Percentiles rank a stretch among this genome's conserved stretches.
Evolutionary conservation across 2,113 vertebrate species (phyloP).

Genomic region (Lagopus muta): DNA sequence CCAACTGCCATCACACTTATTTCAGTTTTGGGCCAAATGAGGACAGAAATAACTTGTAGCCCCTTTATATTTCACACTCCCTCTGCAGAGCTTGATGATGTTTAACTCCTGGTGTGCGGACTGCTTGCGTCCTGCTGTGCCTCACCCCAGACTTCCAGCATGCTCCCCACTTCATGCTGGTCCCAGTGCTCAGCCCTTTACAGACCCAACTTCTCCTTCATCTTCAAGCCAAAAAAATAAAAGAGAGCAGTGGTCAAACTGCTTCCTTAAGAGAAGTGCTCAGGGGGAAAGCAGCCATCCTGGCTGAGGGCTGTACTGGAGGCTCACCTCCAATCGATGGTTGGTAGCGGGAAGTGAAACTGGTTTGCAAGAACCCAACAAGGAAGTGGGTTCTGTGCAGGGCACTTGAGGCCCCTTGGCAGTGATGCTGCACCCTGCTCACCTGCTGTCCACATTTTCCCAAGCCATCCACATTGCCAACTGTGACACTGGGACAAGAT

Average conservation of each 20-base stretch:
- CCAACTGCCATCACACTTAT: slow-evolving; percentile 49
- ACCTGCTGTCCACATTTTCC: not conserved
- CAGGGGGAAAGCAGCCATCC: not conserved
- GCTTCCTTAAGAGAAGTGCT: not conserved
- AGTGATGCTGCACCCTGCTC: not conserved
- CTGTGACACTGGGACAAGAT: not conserved
- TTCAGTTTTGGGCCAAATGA: slow-evolving; percentile 40
- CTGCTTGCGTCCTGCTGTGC: not conserved
- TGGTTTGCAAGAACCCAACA: not conserved
- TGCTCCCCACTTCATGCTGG: fast-evolving
- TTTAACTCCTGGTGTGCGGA: slow-evolving; percentile 64
- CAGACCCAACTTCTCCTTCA: not conserved
- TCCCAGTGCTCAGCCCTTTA: not conserved
- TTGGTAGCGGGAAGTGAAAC: not conserved
- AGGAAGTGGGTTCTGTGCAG: not conserved
- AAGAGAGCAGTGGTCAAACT: not conserved
- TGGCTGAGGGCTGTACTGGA: not conserved
- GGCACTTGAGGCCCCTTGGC: fast-evolving
- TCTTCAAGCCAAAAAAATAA: not conserved
- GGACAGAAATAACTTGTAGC: slow-evolving; percentile 39
- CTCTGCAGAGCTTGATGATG: slow-evolving; percentile 23
- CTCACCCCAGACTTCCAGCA: not conserved
- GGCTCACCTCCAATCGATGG: not conserved
- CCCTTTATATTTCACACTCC: not conserved
- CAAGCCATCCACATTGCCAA: not conserved